Evolutionary conservation across 2,113 vertebrate genomes (phyloP).

Genomic region (Bambusicola thoracicus): DNA sequence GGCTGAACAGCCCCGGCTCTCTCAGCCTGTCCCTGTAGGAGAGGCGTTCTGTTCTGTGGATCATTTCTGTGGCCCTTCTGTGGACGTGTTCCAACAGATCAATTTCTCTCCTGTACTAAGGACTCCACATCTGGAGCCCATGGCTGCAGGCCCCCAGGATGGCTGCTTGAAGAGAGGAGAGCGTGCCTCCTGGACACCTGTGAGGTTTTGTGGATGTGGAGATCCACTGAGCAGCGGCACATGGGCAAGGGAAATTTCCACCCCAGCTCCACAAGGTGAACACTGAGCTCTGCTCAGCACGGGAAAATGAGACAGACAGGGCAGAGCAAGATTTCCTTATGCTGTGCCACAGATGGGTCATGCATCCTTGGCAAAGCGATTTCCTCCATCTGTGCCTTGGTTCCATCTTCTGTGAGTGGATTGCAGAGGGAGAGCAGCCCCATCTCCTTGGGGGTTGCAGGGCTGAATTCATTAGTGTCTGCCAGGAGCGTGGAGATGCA

Average conservation of each 20-base stretch:
- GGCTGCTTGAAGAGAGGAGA: background rate
- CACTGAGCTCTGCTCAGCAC: rapidly evolving
- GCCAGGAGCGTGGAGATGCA: rapidly evolving
- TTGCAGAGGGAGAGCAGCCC: rapidly evolving
- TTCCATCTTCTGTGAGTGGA: rapidly evolving
- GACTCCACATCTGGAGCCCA: too few relatives aligned
- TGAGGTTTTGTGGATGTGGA: background rate
- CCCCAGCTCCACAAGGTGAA: background rate
- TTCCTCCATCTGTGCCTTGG: background rate
- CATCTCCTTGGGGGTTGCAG: background rate
- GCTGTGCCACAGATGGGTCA: background rate
- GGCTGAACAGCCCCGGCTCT: too few relatives aligned
- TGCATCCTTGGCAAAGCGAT: background rate
- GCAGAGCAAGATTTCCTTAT: background rate
- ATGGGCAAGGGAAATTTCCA: background rate
- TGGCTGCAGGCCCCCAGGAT: background rate
- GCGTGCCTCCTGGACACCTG: background rate
- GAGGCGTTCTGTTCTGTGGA: too few relatives aligned
- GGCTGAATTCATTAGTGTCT: background rate
- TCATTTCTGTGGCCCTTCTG: too few relatives aligned
- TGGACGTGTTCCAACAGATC: too few relatives aligned
- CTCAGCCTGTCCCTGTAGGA: too few relatives aligned
- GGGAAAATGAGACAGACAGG: background rate
- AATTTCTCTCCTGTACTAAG: too few relatives aligned
- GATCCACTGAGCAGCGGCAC: background rate